Percentiles rank a stretch among this genome's conserved stretches.
phyloP scores from a whole-genome alignment of 2,797 vertebrate species.

The Platyrinchus mystaceus region DNA sequence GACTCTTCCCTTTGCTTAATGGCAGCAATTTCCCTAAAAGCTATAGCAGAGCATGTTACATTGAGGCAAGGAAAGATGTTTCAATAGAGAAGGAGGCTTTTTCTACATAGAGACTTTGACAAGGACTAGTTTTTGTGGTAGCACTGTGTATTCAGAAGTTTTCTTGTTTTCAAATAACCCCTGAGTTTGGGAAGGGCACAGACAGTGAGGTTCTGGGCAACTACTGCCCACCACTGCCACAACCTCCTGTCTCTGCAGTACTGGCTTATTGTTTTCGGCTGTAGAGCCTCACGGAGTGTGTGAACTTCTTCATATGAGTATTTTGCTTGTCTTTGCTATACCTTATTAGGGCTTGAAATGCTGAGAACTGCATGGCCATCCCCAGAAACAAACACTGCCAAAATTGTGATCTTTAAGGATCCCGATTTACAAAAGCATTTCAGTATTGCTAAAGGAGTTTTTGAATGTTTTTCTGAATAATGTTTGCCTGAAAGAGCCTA shows the following conservation, averaged over 20 bases:
- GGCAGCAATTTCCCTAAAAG: neutral
- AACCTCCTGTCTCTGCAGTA: neutral
- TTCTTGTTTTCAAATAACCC: neutral
- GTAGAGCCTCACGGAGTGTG: neutral
- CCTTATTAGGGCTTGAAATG: neutral
- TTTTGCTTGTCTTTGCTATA: neutral
- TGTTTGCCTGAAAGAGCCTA: neutral
- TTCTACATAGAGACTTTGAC: neutral
- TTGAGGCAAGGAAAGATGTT: neutral
- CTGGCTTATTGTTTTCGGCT: neutral
- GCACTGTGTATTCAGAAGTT: neutral
- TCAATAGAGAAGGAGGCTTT: neutral
- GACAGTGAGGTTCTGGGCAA: accelerated
- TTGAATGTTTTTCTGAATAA: neutral
- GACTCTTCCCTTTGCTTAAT: neutral
- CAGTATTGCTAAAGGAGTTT: neutral
- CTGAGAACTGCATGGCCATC: neutral
- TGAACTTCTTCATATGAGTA: neutral
- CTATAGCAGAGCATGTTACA: neutral
- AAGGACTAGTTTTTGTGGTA: neutral
- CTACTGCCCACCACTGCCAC: neutral
- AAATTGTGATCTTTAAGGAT: neutral
- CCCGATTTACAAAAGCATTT: neutral
- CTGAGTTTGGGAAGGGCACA: neutral
- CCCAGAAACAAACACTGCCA: neutral